These are phyloP conservation scores for Agriopis leucophaearia DNA, from an alignment of 2,888 invertebrate genomes.

Conservation along the genomic window DNA sequence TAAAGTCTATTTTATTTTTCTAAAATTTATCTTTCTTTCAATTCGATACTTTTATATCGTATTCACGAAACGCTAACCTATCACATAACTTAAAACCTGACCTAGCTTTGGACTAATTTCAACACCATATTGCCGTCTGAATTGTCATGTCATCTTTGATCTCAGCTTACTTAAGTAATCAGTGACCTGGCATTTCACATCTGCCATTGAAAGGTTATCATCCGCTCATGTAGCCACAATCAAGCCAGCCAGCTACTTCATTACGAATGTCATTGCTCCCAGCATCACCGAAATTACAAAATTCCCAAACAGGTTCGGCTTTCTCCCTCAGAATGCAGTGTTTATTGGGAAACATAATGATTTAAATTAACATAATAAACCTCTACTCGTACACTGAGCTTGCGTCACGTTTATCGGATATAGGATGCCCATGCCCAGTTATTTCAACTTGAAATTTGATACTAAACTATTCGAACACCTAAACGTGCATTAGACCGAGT, in stretches of 20 bases:
- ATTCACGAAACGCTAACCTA: constrained; percentile 8
- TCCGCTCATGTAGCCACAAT: constrained; percentile 32
- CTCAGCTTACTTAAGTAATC: constrained; percentile 39
- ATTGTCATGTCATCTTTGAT: constrained; percentile 19
- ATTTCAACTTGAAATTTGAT: constrained; percentile 25
- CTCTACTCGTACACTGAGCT: constrained; percentile 44
- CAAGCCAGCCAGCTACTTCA: constrained; percentile 33
- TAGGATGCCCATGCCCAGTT: constrained; percentile 29
- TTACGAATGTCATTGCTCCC: constrained; percentile 48
- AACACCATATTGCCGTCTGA: constrained; percentile 10
- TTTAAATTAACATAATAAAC: constrained; percentile 64
- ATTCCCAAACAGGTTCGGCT: constrained; percentile 69
- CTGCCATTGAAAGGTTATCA: constrained; percentile 43
- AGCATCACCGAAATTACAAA: constrained; percentile 59
- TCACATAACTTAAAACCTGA: constrained; percentile 22
- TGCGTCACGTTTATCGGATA: constrained; percentile 41
- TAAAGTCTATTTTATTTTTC: no score
- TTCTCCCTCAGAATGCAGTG: constrained; percentile 65
- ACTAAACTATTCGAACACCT: constrained; percentile 3
- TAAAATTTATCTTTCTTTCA: neutral
- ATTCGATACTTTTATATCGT: neutral
- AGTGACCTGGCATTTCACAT: constrained; percentile 40
- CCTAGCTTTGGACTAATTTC: constrained; percentile 25
- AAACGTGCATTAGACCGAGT: constrained; percentile 19
- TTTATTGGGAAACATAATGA: constrained; percentile 70